Conservation (phyloP, 2,113 vertebrate genomes). For the Colaptes auratus region DNA sequence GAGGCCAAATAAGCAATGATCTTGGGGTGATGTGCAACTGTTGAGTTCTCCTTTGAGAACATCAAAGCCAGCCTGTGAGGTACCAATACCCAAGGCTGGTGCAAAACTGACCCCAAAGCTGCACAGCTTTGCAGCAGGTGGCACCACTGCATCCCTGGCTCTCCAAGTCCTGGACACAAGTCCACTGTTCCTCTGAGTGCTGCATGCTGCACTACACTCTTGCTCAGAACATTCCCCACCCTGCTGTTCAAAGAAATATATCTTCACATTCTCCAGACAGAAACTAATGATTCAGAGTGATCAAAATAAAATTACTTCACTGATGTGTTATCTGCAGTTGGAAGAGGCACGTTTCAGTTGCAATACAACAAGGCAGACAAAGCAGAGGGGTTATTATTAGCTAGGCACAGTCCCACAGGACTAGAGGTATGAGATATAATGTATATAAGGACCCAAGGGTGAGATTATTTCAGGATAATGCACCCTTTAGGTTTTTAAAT, state of each 20-base stretch:
- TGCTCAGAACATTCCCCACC: neutral
- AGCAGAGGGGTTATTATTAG: constrained; percentile 30
- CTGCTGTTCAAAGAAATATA: neutral
- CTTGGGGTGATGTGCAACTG: neutral
- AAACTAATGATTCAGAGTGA: neutral
- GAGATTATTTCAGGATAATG: constrained; percentile 61
- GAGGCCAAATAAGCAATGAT: fast-evolving
- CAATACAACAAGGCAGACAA: neutral
- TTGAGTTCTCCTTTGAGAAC: neutral
- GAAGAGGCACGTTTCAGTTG: neutral
- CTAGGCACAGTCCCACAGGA: constrained; percentile 28
- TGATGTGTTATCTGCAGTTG: neutral
- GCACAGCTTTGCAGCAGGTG: neutral
- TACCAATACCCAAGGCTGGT: neutral
- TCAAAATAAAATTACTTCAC: neutral
- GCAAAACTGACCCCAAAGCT: neutral
- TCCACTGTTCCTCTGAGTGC: neutral
- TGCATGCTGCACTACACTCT: fast-evolving
- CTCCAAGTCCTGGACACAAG: neutral
- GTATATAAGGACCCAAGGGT: constrained; percentile 10
- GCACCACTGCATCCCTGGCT: neutral
- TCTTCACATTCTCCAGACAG: neutral
- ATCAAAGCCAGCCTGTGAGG: neutral
- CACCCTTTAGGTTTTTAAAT: constrained; percentile 60
- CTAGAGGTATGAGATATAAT: constrained; percentile 55